phyloP scores from a whole-genome alignment of 2,888 invertebrate species.

The Zaprionus obscuricornis region DNA sequence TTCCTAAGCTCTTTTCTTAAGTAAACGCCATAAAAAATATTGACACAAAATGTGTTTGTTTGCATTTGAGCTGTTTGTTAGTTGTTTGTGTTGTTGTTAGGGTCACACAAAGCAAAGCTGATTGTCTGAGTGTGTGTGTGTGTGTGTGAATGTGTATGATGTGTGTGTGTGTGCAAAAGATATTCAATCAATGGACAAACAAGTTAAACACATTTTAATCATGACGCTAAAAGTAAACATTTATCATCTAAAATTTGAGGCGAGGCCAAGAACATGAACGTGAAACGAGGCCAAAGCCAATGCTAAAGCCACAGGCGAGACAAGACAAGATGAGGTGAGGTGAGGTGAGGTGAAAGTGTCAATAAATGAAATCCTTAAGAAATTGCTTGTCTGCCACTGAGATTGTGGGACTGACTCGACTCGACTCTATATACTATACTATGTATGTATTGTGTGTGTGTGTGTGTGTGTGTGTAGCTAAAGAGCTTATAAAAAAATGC shows the following conservation, averaged over 20 bases:
- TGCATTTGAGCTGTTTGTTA: constrained; percentile 14
- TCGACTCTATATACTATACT: background rate
- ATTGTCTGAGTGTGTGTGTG: too few relatives aligned
- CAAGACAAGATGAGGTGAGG: too few relatives aligned
- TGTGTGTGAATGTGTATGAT: too few relatives aligned
- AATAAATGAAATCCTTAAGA: constrained; percentile 78
- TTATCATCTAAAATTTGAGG: constrained; percentile 60
- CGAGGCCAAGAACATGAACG: constrained; percentile 19
- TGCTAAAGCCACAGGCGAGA: constrained; percentile 49
- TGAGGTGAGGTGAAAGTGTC: constrained; percentile 71
- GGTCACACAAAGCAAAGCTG: constrained; percentile 20
- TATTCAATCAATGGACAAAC: constrained; percentile 74
- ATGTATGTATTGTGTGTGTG: background rate
- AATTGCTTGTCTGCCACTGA: constrained; percentile 67
- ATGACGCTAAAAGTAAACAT: constrained; percentile 70
- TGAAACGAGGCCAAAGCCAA: constrained; percentile 14
- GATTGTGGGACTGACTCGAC: constrained; percentile 16
- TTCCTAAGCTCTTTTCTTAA: too few relatives aligned
- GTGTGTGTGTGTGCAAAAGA: constrained; percentile 21
- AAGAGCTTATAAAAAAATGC: constrained; percentile 48
- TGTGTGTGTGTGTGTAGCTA: constrained; percentile 22
- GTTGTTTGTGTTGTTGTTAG: constrained; percentile 11
- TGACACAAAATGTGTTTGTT: constrained; percentile 32
- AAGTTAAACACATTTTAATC: constrained; percentile 79
- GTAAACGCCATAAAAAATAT: constrained; percentile 21